Evolutionary conservation across 1,140 invertebrate species (phyloP), one percentile per base, ranked within the genome.

Genomic region (Ceratoteleas bidentatus): DNA sequence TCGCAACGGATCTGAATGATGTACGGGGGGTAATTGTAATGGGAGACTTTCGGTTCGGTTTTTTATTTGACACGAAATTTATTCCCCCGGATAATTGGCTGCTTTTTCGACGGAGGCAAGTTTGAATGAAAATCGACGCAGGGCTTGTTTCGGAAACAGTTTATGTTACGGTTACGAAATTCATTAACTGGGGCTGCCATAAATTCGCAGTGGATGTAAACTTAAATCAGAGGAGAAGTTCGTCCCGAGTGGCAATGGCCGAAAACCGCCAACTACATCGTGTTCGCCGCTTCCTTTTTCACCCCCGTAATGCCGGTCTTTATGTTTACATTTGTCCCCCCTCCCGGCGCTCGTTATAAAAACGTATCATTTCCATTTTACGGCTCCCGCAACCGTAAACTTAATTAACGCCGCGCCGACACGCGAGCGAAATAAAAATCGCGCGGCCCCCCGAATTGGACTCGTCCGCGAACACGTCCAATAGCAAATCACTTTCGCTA

Each of bases 401-500:
- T 78, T 64, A 61, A 77, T 68, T 76, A 68, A 68, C 24, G 0
- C 11, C 40, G 6, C 0, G 6, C 38, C 24, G 24, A 32, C 74
- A 77, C 64, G 74, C 57, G 60, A 69, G 15, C 9, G 14, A 56
- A 69, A 56, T 56, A 62, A 69, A 56, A 77, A 34, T 62, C n/a
- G 57, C 14, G 49, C n/a, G 33, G 40, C 45, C 50, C 13, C 47
- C 40, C 43, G 50, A 65, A 74, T 65, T 65, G 40, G 64, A 64
- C 52, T 47, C 16, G 16, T 10, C 33, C 58, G 34, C 54, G 36
- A 36, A 53, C 32, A 64, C 52, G 64, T 65, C 66, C 60, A 72
- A 53, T 45, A 66, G 49, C 47, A 16, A 66, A 69, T 56, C 62
- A 79, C 75, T 79, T 79, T 79, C 75, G 57, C 66, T 45, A 57